Evolutionary conservation across 2,797 vertebrate genomes (phyloP), one percentile per base, ranked within the genome.

Genomic region (Lagodon rhomboides): DNA sequence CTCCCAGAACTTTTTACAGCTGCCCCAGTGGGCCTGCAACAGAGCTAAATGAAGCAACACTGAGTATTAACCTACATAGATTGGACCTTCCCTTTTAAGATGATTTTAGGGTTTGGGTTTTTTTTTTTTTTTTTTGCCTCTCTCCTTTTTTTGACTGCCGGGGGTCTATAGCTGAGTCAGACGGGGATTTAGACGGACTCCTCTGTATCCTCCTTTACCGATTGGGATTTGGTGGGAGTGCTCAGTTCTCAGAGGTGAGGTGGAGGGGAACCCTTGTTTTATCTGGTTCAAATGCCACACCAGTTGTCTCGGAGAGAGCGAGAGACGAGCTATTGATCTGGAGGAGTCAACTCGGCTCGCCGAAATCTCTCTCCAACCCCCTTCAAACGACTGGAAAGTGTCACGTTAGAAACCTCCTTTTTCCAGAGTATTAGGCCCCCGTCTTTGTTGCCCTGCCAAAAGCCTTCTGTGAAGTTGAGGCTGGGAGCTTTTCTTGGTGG

Each of bases 251-350:
- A 86, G 91, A 94, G 94, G 95, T 95, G 93, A 95, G 89, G 89
- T 92, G 88, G 93, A 94, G 93, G 92, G 92, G 88, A 94, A 92
- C 90, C 90, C 90, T 90, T 92, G 92, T 95, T 96, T 95, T 93
- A 94, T 95, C 93, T 96, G 92, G 94, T 95, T 95, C 94, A 95
- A 95, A 95, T 95, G 92, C 93, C 94, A 94, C 93, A 93, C 92
- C 92, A 91, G 93, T 94, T 90, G 93, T 95, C 94, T 95, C 85
- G 10, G 89, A 81, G 91, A 90, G 87, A 93, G 90, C 89, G 88
- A 93, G 93, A 95, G 95, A 95, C 92, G 49, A 93, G 91, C 90
- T 96, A 96, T 96, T 95, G 95, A 96, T 96, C 93, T 91, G 86
- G 70, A 83, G 83, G 90, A 95, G 94, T 92, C 88, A 85, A 94